phyloP scores from a whole-genome alignment of 2,113 vertebrate species.

The Misgurnus anguillicaudatus region DNA sequence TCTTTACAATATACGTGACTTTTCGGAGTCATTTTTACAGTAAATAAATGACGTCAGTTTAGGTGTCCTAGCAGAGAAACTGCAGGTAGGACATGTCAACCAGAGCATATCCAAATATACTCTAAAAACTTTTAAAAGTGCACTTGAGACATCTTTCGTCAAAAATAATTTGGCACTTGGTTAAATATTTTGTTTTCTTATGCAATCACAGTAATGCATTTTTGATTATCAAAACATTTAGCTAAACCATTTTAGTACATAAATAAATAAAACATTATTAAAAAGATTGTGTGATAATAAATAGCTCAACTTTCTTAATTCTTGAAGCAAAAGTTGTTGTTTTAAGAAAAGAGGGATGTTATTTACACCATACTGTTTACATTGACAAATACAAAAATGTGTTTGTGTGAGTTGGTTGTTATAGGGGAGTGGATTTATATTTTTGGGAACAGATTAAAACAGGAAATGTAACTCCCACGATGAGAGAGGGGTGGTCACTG shows the following conservation, averaged over 20 bases:
- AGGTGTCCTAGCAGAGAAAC: neutral
- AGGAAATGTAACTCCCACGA: slow-evolving; percentile 49
- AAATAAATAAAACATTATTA: too few species aligned
- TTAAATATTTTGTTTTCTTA: neutral
- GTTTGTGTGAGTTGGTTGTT: neutral
- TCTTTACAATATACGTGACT: neutral
- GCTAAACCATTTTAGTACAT: too few species aligned
- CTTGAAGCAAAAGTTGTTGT: neutral
- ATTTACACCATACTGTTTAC: neutral
- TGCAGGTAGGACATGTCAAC: neutral
- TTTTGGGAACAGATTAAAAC: slow-evolving; percentile 35
- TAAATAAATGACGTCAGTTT: neutral
- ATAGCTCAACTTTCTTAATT: too few species aligned
- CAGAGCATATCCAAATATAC: neutral
- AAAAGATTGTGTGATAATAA: too few species aligned
- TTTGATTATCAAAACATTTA: too few species aligned
- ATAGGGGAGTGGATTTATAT: neutral
- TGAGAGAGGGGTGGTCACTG: slow-evolving; percentile 14
- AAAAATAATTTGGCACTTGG: neutral
- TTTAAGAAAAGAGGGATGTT: neutral
- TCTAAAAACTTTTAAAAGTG: neutral
- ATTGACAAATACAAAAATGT: neutral
- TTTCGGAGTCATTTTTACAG: too few species aligned
- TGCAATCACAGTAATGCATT: neutral
- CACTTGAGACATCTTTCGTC: neutral